phyloP scores from a whole-genome alignment of 2,113 vertebrate species.

The Oreochromis spilurus region DNA sequence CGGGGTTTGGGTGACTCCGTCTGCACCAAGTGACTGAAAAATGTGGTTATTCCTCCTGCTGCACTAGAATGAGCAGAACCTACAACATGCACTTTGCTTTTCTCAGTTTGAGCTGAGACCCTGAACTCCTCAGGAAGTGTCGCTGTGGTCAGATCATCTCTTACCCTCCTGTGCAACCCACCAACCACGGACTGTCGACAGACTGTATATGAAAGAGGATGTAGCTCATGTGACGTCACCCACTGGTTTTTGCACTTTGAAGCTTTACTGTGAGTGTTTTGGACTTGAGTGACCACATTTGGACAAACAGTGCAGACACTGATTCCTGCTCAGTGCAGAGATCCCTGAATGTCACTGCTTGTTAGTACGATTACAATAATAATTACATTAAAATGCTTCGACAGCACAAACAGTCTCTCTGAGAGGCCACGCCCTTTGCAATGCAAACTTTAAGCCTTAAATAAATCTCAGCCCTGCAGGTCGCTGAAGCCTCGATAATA shows the following conservation, averaged over 20 bases:
- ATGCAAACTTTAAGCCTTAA: neutral
- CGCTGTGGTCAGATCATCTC: neutral
- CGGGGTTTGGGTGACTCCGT: accelerated
- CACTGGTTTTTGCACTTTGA: neutral
- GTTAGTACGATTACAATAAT: neutral
- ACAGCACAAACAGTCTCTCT: neutral
- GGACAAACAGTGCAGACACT: neutral
- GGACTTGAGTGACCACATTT: neutral
- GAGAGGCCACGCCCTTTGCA: neutral
- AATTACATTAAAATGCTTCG: neutral
- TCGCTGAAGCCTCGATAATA: neutral
- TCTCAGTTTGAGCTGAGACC: neutral
- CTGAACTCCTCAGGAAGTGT: accelerated
- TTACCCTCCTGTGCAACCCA: accelerated
- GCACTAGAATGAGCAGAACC: neutral
- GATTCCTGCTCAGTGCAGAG: neutral
- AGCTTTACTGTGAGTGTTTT: neutral
- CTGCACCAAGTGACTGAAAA: neutral
- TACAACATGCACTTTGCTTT: neutral
- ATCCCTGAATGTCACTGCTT: neutral
- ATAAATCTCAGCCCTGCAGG: neutral
- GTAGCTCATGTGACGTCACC: neutral
- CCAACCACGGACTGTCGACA: neutral
- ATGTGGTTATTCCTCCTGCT: neutral
- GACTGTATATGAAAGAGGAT: neutral